Evolutionary conservation across 1,140 invertebrate genomes (phyloP).

Genomic region (Rhyzopertha dominica): DNA sequence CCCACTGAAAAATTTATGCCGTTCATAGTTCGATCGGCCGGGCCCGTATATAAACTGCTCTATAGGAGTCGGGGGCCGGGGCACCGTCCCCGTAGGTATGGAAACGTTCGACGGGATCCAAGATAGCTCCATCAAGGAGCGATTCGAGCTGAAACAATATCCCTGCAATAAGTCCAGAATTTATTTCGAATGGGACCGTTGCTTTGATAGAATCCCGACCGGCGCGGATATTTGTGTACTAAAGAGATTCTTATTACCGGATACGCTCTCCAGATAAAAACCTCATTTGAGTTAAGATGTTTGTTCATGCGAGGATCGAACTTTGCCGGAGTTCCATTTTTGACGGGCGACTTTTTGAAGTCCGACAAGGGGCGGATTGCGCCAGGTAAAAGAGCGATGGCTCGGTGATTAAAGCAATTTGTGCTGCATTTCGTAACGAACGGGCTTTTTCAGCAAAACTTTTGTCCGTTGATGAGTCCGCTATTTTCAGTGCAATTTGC

Average conservation of each 20-base stretch:
- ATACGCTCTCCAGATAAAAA: constrained; percentile 24
- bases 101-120: constrained; percentile 10
- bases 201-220: constrained; percentile 27
- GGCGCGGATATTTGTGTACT: constrained; percentile 25
- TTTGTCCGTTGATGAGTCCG: too few relatives aligned
- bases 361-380: too few relatives aligned
- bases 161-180: constrained; percentile 30
- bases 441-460: too few relatives aligned
- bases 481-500: too few relatives aligned
- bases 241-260: constrained; percentile 27
- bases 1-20: too few relatives aligned
- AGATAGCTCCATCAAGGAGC: constrained; percentile 26
- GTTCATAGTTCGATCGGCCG: too few relatives aligned
- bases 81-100: constrained; percentile 1
- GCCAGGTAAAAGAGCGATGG: too few relatives aligned
- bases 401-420: too few relatives aligned
- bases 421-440: too few relatives aligned
- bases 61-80: constrained; percentile 13
- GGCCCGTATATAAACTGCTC: constrained; percentile 18
- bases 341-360: too few relatives aligned
- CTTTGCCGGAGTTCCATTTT: too few relatives aligned
- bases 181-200: constrained; percentile 30
- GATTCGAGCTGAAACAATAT: constrained; percentile 32
- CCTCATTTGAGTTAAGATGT: constrained; percentile 23
- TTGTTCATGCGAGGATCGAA: constrained; percentile 22